Percentiles rank a stretch among this genome's conserved stretches.
These are phyloP conservation scores for Etheostoma spectabile DNA, from an alignment of 2,113 vertebrate species.

Conservation along the genomic window DNA sequence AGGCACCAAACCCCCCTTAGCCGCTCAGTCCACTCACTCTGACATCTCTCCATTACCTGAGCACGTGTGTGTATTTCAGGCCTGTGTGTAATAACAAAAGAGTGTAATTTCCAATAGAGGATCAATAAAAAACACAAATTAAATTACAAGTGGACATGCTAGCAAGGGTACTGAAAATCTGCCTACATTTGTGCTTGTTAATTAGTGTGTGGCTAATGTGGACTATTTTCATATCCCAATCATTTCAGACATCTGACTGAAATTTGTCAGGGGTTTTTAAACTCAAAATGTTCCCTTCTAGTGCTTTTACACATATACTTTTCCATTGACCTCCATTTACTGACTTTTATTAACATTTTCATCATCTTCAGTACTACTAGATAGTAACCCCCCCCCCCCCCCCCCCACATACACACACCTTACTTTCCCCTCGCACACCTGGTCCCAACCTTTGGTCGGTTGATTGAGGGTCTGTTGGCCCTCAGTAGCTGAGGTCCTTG, in stretches of 20 bases:
- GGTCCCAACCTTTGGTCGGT: conserved; percentile 45
- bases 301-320: neutral
- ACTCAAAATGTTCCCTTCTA: neutral
- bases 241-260: neutral
- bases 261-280: neutral
- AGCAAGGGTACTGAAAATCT: neutral
- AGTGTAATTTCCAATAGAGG: no score
- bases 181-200: neutral
- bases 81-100: no score
- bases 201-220: neutral
- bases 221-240: neutral
- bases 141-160: neutral
- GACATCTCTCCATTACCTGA: no score
- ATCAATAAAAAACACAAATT: no score
- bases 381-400: no score
- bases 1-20: no score
- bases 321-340: conserved; percentile 1
- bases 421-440: conserved; percentile 52
- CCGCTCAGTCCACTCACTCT: no score
- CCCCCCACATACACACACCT: no score
- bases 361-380: neutral
- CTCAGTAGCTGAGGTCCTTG: conserved; percentile 44
- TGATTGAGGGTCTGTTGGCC: conserved; percentile 43
- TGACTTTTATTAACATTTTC: neutral
- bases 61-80: no score